Evolutionary conservation across 2,888 invertebrate genomes (phyloP), one percentile per base, ranked within the genome.

Genomic region (Incurvaria masculella): DNA sequence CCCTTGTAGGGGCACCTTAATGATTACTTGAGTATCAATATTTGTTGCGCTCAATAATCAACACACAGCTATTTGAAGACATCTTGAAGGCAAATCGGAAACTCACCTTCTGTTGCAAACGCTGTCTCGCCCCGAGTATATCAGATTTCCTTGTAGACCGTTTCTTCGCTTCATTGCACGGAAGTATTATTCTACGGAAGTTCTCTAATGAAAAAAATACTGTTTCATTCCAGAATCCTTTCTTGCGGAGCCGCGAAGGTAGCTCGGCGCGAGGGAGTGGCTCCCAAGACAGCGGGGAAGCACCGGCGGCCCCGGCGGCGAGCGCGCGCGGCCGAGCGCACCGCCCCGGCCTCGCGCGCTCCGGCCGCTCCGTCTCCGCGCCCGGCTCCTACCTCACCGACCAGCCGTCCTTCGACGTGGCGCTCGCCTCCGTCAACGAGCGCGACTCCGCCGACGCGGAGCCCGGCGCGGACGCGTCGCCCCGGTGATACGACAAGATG

Each of bases 161-260:
- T n/a, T n/a, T n/a, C n/a, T n/a, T n/a, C n/a, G n/a, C n/a, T n/a
- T n/a, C n/a, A n/a, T n/a, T n/a, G n/a, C n/a, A n/a, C n/a, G n/a
- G n/a, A n/a, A n/a, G n/a, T n/a, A n/a, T n/a, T n/a, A n/a, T n/a
- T n/a, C n/a, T n/a, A n/a, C n/a, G n/a, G n/a, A n/a, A n/a, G n/a
- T n/a, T n/a, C n/a, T n/a, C n/a, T n/a, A n/a, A n/a, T n/a, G n/a
- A n/a, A n/a, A n/a, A n/a, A n/a, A n/a, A n/a, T n/a, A n/a, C n/a
- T n/a, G n/a, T n/a, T n/a, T n/a, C n/a, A n/a, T 51, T 43, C 1
- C 61, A 76, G 76, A 76, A 76, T 53, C 76, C 76, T n/a, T 76
- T 76, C 61, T 63, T 72, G 1, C 69, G 76, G 2, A 75, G 73
- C 50, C 65, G 76, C 21, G 76, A 76, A 46, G 69, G 69, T 53